Conservation (phyloP, 2,888 invertebrate genomes). For the Zaprionus bogoriensis region DNA sequence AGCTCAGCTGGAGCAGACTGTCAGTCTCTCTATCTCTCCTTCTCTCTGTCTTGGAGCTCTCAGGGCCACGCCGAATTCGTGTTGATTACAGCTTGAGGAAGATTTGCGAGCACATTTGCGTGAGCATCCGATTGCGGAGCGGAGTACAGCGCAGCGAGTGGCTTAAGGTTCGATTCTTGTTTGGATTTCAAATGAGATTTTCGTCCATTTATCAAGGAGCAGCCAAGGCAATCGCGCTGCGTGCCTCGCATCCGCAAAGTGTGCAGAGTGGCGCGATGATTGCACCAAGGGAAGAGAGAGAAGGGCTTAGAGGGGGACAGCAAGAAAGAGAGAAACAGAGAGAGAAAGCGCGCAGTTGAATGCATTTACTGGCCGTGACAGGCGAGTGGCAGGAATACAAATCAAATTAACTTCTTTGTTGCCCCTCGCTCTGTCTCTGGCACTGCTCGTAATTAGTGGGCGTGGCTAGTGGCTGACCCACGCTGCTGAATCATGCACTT, state of each 20-base stretch:
- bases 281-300: not conserved
- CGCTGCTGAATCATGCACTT: conserved; percentile 30
- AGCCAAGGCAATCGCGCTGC: not conserved
- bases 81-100: not conserved
- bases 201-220: not conserved
- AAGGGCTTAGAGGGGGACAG: not conserved
- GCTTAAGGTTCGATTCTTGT: not conserved
- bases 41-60: no score
- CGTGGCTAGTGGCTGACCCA: conserved; percentile 27
- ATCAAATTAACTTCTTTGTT: conserved; percentile 62
- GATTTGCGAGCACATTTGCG: not conserved
- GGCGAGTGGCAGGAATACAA: conserved; percentile 68
- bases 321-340: not conserved
- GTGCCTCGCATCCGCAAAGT: not conserved
- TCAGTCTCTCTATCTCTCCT: no score
- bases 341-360: conserved; percentile 24
- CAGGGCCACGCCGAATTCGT: no score
- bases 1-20: no score
- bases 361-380: conserved; percentile 23
- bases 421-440: not conserved
- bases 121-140: not conserved
- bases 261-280: not conserved
- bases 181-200: not conserved
- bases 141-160: no score
- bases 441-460: conserved; percentile 34